phyloP scores from a whole-genome alignment of 2,888 invertebrate species.

The Noctua janthe region DNA sequence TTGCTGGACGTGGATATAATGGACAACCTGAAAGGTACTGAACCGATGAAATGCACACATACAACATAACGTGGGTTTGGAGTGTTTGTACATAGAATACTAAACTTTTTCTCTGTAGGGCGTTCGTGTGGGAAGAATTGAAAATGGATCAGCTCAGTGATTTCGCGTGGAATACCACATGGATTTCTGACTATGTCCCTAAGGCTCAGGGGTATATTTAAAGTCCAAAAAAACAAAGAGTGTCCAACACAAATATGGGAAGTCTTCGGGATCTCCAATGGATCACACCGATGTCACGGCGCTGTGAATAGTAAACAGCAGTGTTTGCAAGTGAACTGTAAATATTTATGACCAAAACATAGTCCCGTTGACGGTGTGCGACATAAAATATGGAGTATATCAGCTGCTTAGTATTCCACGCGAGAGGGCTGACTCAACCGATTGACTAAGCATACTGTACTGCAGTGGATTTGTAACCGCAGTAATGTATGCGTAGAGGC shows the following conservation, averaged over 20 bases:
- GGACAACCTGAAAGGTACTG: not conserved
- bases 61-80: not conserved
- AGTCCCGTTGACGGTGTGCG: conserved; percentile 45
- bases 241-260: not conserved
- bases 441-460: conserved; percentile 42
- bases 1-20: conserved; percentile 1
- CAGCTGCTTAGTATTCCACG: conserved; percentile 48
- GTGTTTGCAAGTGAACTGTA: conserved; percentile 32
- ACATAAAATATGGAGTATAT: conserved; percentile 46
- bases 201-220: too few species aligned
- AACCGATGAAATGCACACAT: not conserved
- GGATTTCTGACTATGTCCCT: not conserved
- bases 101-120: not conserved
- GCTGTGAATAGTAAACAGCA: conserved; percentile 35
- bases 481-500: conserved; percentile 21
- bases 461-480: conserved; percentile 34
- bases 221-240: not conserved
- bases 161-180: not conserved
- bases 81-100: not conserved
- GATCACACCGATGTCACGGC: not conserved
- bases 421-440: conserved; percentile 47
- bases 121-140: not conserved
- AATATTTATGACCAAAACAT: conserved; percentile 58
- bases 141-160: not conserved
- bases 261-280: not conserved